phyloP scores from a whole-genome alignment of 2,888 invertebrate genomes.

The Colostygia pectinataria region DNA sequence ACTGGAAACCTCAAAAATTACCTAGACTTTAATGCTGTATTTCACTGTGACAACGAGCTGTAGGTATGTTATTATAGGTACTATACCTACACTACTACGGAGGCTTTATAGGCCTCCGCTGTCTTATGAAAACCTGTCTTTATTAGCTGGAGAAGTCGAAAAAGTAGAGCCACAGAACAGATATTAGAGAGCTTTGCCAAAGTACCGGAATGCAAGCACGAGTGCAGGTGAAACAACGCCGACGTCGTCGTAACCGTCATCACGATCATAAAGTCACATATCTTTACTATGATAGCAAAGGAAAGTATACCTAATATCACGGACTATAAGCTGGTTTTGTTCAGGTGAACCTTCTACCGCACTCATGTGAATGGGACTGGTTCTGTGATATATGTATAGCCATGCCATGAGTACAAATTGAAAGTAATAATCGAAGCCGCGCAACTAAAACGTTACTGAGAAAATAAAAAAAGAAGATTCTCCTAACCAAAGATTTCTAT shows the following conservation, averaged over 20 bases:
- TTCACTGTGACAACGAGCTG: no score
- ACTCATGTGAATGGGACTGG: constrained; percentile 67
- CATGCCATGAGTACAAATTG: constrained; percentile 77
- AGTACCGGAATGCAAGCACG: constrained; percentile 73
- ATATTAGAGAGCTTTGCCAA: constrained; percentile 72
- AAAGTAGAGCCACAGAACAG: no score
- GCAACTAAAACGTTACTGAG: constrained; percentile 48
- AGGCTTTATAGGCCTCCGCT: constrained; percentile 37
- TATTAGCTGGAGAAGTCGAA: constrained; percentile 59
- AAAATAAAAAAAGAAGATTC: no score
- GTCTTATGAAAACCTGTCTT: background rate
- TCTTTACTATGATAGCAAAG: constrained; percentile 10
- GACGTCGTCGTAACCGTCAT: constrained; percentile 17
- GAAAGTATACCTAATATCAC: constrained; percentile 29
- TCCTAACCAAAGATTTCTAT: no score
- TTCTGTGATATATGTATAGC: constrained; percentile 76
- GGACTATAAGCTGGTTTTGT: constrained; percentile 19
- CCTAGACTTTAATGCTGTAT: no score
- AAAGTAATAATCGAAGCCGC: constrained; percentile 54
- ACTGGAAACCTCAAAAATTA: no score
- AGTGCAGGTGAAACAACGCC: constrained; percentile 61
- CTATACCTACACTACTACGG: constrained; percentile 23
- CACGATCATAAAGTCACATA: constrained; percentile 25
- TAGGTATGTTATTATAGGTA: no score
- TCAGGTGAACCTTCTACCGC: constrained; percentile 52